phyloP scores from a whole-genome alignment of 23 tunicate genomes.

The Halocynthia roretzi region DNA sequence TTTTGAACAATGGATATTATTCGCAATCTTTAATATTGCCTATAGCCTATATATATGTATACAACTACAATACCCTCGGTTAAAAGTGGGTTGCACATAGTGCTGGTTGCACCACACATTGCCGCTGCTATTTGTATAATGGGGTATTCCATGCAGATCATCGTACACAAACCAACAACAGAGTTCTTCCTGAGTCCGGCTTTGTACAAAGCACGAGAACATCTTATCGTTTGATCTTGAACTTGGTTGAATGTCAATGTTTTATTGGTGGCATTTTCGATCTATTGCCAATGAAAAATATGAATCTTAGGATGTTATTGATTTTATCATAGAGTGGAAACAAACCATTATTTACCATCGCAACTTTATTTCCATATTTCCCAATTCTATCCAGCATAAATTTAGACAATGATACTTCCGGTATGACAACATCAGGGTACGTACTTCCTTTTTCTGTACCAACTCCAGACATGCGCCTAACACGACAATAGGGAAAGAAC shows the following conservation, averaged over 20 bases:
- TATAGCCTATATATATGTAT: too few relatives aligned
- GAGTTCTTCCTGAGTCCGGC: constrained; percentile 42
- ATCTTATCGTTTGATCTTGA: constrained; percentile 8
- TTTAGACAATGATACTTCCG: constrained; percentile 21
- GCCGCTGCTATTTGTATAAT: constrained; percentile 29
- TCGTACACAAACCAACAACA: constrained; percentile 30
- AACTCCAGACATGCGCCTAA: too few relatives aligned
- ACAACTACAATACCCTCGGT: constrained; percentile 18
- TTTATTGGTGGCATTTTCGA: constrained; percentile 3
- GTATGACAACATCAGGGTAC: constrained; percentile 40
- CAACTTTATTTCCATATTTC: constrained; percentile 21
- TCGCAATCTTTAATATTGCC: too few relatives aligned
- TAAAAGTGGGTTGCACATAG: constrained; percentile 48
- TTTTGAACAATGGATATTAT: too few relatives aligned
- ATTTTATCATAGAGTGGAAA: too few relatives aligned
- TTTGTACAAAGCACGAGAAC: constrained; percentile 28
- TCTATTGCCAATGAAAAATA: background rate
- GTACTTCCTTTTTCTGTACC: constrained; percentile 5
- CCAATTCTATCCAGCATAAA: constrained; percentile 15
- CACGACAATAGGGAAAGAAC: too few relatives aligned
- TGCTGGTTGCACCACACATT: constrained; percentile 25
- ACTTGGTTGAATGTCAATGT: constrained; percentile 28
- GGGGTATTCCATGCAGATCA: constrained; percentile 29
- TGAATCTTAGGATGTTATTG: too few relatives aligned
- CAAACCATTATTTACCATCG: constrained; percentile 18